Evolutionary conservation across 2,888 invertebrate species (phyloP).

Genomic region (Asteroscopus sphinx): DNA sequence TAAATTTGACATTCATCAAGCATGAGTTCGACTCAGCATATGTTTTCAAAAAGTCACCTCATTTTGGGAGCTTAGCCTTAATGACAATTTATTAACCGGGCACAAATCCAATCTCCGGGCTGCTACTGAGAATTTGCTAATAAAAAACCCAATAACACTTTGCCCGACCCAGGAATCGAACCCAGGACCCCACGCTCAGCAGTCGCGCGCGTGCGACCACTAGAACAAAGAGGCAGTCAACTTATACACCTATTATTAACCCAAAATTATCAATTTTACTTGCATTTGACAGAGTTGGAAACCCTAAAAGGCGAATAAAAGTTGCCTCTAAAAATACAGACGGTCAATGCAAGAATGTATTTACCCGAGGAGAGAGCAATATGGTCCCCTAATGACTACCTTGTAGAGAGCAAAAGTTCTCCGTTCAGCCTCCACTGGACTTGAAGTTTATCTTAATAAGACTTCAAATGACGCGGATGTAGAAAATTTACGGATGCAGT

Average conservation of each 20-base stretch:
- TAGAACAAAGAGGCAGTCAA: too few species aligned
- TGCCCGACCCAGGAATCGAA: too few species aligned
- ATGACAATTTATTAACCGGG: too few species aligned
- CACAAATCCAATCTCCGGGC: too few species aligned
- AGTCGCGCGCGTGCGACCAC: too few species aligned
- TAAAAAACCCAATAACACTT: too few species aligned
- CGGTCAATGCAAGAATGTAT: constrained; percentile 44
- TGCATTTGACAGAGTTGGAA: constrained; percentile 9
- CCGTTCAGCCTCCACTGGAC: constrained; percentile 67
- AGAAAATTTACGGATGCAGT: constrained; percentile 19
- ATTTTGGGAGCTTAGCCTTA: too few species aligned
- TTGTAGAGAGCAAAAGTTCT: constrained; percentile 78
- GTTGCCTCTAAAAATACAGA: constrained; percentile 40
- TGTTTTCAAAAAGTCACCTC: too few species aligned
- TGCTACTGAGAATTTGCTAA: too few species aligned
- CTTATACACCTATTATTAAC: not conserved
- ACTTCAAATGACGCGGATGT: constrained; percentile 64
- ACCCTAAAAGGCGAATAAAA: constrained; percentile 26
- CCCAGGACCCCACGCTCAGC: too few species aligned
- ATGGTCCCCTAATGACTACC: constrained; percentile 77
- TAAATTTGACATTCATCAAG: too few species aligned
- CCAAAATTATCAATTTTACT: not conserved
- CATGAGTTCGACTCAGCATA: too few species aligned
- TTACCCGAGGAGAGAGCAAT: constrained; percentile 48
- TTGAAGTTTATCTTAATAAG: constrained; percentile 78